Conservation (phyloP, 1,140 invertebrate genomes). For the Drosophila albomicans region DNA sequence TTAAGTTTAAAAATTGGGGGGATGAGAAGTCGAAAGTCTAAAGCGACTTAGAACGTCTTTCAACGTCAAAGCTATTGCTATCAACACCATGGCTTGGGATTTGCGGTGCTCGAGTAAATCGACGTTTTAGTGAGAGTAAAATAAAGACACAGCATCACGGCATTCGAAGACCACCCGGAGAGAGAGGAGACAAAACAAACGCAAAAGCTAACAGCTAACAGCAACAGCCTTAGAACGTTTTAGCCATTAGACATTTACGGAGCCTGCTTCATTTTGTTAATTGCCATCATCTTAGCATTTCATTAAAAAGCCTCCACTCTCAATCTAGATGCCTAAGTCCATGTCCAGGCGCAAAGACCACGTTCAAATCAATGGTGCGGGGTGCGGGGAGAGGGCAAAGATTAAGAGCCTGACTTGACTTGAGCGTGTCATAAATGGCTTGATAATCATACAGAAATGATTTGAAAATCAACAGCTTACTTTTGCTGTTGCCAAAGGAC, state of each 20-base stretch:
- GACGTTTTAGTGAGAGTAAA: background rate
- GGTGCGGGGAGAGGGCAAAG: background rate
- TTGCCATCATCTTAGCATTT: conserved; percentile 58
- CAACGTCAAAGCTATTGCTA: conserved; percentile 34
- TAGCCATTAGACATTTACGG: conserved; percentile 41
- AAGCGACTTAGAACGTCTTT: background rate
- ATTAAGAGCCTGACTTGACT: conserved; percentile 4
- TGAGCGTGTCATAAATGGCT: conserved; percentile 44
- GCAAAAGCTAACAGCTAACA: background rate
- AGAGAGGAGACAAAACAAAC: conserved; percentile 20
- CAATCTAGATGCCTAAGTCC: background rate
- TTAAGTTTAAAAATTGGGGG: background rate
- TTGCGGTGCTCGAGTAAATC: conserved; percentile 35
- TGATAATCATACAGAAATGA: conserved; percentile 70
- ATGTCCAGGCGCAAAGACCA: background rate
- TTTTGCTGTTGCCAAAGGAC: conserved; percentile 52
- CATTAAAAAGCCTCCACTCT: conserved; percentile 34
- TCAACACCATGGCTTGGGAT: conserved; percentile 40
- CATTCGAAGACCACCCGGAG: conserved; percentile 22
- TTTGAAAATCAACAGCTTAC: conserved; percentile 78
- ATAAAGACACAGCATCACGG: background rate
- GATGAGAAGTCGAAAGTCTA: background rate
- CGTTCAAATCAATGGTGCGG: conserved; percentile 41
- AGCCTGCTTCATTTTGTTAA: conserved; percentile 69
- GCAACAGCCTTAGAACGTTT: conserved; percentile 30